Evolutionary conservation across 2,113 vertebrate species (phyloP), one percentile per base, ranked within the genome.

Genomic region (Egretta garzetta): DNA sequence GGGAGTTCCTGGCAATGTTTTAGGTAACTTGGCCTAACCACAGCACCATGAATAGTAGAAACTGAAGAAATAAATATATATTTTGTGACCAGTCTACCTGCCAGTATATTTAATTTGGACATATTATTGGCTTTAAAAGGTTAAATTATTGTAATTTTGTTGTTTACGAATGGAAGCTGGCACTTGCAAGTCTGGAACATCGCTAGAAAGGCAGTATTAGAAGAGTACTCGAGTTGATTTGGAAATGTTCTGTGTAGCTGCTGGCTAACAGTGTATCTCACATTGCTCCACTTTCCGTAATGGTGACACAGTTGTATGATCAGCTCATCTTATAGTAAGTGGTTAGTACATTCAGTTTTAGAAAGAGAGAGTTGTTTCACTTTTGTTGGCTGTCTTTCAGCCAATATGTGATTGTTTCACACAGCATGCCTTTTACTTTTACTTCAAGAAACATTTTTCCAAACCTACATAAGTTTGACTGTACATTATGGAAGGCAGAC

Each of bases 121-220:
- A 22, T 62, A 18, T 12, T 50, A 55, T 10, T 66, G 14, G 14
- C 7, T 55, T 73, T 12, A 60, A 73, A 50, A 90, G 10, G 13
- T 30, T 39, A 47, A 32, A n/a, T 20, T 66, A 15, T 27, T 68
- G 27, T 52, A 30, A 11, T 53, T n/a, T 60, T 89, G 2, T 33
- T 50, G 21, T 8, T 52, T 79, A 26, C 28, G 26, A 60, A 23
- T 49, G n/a, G 39, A 47, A 6, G 7, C 14, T 93, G 50, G 20
- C 32, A 49, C 13, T 50, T 76, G 19, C 6, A 84, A 73, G n/a
- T 55, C 30, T 26, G 74, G 32, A 55, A 37, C 7, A 45, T 22
- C 0, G 0, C 9, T 19, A 62, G 27, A 37, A 68, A 26, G 9
- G 5, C 28, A 37, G 5, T 74, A 43, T 55, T 15, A n/a, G 41